Base-by-base conservation (phyloP, 2,888 invertebrate species). In the Beris morrisii region DNA sequence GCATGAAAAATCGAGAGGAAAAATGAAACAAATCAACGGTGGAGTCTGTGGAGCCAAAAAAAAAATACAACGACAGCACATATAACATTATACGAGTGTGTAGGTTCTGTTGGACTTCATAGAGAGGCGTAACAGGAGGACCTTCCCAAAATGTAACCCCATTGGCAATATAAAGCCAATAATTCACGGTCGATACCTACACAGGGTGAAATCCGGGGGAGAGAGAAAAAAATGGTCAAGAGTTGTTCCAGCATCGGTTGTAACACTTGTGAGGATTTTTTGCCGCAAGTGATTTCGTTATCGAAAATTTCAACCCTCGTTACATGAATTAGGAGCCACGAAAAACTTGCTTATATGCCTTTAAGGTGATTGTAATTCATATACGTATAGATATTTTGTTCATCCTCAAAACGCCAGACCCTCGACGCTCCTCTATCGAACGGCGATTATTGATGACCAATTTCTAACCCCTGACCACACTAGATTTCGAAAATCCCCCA, bases 161-260 rank as follows among this genome's bases (percentile, higher is more conserved):
- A 58, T 46, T 54, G 67, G 64, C 67, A 59, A 67, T 59, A 64
- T 57, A 54, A 57, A 55, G 38, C 58, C 59, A 67, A 67, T 67
- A 67, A 67, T 59, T 67, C 59, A 67, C 66, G 43, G 59, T 53
- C 30, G 66, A 53, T 59, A 59, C 67, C 61, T 61, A 50, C 38
- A 43, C 43, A 7, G 22, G 59, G 50, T 59, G 50, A 59, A 59
- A 59, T 59, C n/a, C 38, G 48, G 61, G 52, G 61, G 50, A 31
- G 52, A 43, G 38, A 61, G 50, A 61, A 38, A 22, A 32, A n/a
- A 15, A 28, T 46, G 12, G 30, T 46, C 32, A 48, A 48, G n/a
- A 48, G n/a, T 46, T 48, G 12, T 48, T 7, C 22, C 38, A 30
- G 59, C 31, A 38, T 30, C 22, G 13, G 52, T 32, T 43, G 43